Evolutionary conservation across 2,888 invertebrate genomes (phyloP).

Genomic region (Azorinus chamasolen): DNA sequence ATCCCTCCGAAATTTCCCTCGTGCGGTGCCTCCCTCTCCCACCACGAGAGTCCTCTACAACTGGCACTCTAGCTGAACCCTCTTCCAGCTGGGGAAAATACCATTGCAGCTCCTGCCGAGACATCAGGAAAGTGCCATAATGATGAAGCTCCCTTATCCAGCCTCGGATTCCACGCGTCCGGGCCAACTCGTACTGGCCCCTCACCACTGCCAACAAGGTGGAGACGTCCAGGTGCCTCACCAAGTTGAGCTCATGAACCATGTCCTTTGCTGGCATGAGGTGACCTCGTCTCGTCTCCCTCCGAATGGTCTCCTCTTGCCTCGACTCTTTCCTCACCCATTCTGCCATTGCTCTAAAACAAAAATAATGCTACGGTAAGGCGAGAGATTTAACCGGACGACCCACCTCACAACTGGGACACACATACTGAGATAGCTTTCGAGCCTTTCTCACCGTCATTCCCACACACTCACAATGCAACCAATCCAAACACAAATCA

Average conservation of each 20-base stretch:
- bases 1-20: neutral
- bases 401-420: slow-evolving; percentile 6
- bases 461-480: neutral
- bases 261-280: neutral
- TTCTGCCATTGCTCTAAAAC: slow-evolving; percentile 3
- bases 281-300: slow-evolving; percentile 1
- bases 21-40: neutral
- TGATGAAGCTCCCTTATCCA: neutral
- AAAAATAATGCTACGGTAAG: neutral
- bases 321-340: neutral
- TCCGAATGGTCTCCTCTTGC: neutral
- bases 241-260: neutral
- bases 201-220: neutral
- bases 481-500: slow-evolving; percentile 5
- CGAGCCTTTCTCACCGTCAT: neutral
- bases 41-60: neutral
- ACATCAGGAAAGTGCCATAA: neutral
- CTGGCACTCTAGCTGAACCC: neutral
- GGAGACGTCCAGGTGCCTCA: neutral
- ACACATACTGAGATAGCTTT: slow-evolving; percentile 8
- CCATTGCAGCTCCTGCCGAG: too few species aligned
- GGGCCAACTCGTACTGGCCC: slow-evolving; percentile 3
- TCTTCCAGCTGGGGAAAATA: neutral
- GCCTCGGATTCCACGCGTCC: neutral
- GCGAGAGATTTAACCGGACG: neutral